Percentiles rank a stretch among this genome's conserved stretches.
Conservation (phyloP, 2,797 vertebrate genomes). For the Morus bassanus region DNA sequence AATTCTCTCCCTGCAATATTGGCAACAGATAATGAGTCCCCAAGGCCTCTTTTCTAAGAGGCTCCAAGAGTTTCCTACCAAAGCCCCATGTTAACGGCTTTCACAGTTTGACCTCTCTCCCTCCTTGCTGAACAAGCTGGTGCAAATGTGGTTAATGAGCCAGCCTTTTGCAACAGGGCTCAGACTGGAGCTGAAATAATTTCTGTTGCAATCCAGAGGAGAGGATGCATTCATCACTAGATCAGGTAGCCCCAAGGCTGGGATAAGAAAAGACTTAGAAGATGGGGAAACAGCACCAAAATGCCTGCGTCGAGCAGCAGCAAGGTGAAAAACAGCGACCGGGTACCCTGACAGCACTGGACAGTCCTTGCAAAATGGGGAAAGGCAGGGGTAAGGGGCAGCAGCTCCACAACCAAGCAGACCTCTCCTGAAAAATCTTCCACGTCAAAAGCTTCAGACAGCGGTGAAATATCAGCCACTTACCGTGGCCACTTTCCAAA, state of each 20-base stretch:
- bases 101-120: not conserved
- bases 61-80: not conserved
- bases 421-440: not conserved
- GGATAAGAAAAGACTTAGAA: not conserved
- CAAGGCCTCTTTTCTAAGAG: not conserved
- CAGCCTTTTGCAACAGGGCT: not conserved
- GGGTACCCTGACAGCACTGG: accelerated
- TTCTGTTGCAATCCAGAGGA: not conserved
- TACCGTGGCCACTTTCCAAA: not conserved
- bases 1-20: not conserved
- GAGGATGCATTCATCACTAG: not conserved
- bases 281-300: not conserved
- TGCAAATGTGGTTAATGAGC: not conserved
- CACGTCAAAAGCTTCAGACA: not conserved
- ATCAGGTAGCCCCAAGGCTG: not conserved
- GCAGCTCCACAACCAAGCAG: not conserved
- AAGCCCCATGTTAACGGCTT: not conserved
- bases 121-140: not conserved
- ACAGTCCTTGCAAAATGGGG: accelerated
- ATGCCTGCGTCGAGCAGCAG: accelerated
- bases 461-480: not conserved
- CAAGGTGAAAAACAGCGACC: accelerated
- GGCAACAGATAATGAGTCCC: conserved; percentile 24
- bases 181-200: accelerated
- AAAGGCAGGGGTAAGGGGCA: not conserved